phyloP scores from a whole-genome alignment of 2,113 vertebrate genomes.

The Sminthopsis crassicaudata region DNA sequence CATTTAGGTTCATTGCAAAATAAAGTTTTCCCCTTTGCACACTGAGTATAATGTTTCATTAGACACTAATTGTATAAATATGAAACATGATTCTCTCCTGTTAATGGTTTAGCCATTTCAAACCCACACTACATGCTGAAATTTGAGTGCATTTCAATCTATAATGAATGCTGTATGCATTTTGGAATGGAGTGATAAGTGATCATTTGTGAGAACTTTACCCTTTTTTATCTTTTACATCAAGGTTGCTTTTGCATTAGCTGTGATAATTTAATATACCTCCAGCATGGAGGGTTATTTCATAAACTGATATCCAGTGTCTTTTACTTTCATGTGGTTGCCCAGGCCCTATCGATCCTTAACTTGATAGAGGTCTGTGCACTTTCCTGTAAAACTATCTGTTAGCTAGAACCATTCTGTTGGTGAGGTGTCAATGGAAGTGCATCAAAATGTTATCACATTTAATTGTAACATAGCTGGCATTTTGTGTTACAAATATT shows the following conservation, averaged over 20 bases:
- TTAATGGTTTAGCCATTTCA: constrained; percentile 72
- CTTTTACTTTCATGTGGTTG: constrained; percentile 40
- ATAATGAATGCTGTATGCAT: constrained; percentile 65
- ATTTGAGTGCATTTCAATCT: constrained; percentile 61
- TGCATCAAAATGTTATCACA: constrained; percentile 69
- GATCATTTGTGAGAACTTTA: constrained; percentile 70
- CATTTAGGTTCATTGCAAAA: constrained; percentile 71
- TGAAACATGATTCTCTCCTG: constrained; percentile 60
- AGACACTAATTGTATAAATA: constrained; percentile 69
- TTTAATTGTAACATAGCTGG: constrained; percentile 75
- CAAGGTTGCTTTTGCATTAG: constrained; percentile 62
- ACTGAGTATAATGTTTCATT: constrained; percentile 52
- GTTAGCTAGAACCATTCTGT: constrained; percentile 66
- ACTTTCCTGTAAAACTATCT: constrained; percentile 70
- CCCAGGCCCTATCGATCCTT: constrained; percentile 67
- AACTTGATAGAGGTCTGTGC: constrained; percentile 57
- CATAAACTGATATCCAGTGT: background rate
- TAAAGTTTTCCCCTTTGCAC: constrained; percentile 59
- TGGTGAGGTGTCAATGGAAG: constrained; percentile 65
- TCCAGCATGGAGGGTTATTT: constrained; percentile 56
- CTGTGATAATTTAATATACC: constrained; percentile 58
- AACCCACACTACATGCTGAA: constrained; percentile 60
- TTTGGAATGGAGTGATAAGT: constrained; percentile 65
- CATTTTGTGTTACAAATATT: constrained; percentile 71
- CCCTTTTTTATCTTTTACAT: constrained; percentile 70